Conservation (phyloP, 2,888 invertebrate species). For the Omphaloscelis lunosa region DNA sequence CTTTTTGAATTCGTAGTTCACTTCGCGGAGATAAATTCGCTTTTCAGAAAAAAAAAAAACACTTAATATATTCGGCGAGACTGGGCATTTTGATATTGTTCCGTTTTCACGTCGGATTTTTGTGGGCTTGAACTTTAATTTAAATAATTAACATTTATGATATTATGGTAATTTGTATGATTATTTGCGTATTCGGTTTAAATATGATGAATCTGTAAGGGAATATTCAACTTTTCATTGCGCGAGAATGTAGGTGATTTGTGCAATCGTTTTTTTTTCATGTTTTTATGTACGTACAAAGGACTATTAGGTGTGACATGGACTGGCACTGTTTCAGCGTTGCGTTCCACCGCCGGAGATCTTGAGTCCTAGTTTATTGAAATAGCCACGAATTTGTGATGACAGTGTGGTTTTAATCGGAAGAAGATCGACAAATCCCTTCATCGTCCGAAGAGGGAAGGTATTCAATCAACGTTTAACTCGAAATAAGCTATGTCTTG, state of each 20-base stretch:
- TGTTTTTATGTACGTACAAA: neutral
- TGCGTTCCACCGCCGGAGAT: neutral
- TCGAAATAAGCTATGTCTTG: neutral
- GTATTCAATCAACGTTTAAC: neutral
- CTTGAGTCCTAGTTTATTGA: neutral
- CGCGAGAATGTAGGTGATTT: neutral
- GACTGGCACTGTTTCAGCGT: neutral
- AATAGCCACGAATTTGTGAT: neutral
- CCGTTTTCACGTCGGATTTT: slow-evolving; percentile 38
- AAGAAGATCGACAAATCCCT: neutral
- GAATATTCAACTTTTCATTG: neutral
- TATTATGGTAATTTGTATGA: slow-evolving; percentile 37
- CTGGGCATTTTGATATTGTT: slow-evolving; percentile 58
- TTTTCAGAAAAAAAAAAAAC: slow-evolving; percentile 53
- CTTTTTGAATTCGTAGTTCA: slow-evolving; percentile 77
- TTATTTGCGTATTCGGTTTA: slow-evolving; percentile 14
- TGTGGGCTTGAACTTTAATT: slow-evolving; percentile 39
- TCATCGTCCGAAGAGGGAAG: neutral
- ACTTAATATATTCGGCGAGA: slow-evolving; percentile 57
- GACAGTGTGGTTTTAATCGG: too few relatives aligned
- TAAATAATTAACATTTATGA: slow-evolving; percentile 43
- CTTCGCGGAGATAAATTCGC: slow-evolving; percentile 71
- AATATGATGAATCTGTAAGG: neutral
- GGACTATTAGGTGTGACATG: too few relatives aligned
- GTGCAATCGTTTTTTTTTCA: neutral